These are phyloP conservation scores for Rhyacophila evoluta DNA, from an alignment of 2,888 invertebrate species.

Conservation along the genomic window DNA sequence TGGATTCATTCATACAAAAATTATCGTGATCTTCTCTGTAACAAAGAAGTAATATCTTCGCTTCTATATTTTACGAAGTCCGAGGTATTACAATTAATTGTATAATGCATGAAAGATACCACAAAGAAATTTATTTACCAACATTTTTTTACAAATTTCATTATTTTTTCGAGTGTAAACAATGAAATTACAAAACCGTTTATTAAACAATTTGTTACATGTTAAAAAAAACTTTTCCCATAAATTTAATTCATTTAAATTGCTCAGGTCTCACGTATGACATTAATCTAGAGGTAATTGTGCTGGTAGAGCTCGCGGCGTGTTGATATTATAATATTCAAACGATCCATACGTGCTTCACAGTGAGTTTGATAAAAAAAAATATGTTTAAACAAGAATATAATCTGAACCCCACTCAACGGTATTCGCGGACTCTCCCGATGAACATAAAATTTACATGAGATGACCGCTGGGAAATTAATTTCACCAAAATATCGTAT, in stretches of 20 bases:
- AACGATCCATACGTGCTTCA: not conserved
- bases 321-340: slow-evolving; percentile 1
- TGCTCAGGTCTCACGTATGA: not conserved
- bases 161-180: not conserved
- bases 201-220: not conserved
- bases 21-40: too few species aligned
- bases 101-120: too few species aligned
- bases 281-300: not conserved
- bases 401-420: slow-evolving; percentile 1
- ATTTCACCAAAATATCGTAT: too few species aligned
- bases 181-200: not conserved
- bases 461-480: not conserved
- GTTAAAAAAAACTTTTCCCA: not conserved
- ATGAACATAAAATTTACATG: not conserved
- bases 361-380: not conserved
- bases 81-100: too few species aligned
- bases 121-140: too few species aligned
- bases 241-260: not conserved
- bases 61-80: too few species aligned
- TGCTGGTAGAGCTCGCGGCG: not conserved
- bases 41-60: too few species aligned
- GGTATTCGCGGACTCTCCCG: not conserved
- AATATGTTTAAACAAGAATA: slow-evolving; percentile 1
- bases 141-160: too few species aligned
- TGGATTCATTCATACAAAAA: too few species aligned